A percentile compares a stretch with the other conserved stretches of the same genome.
These are phyloP conservation scores for Maniola hyperantus DNA, from an alignment of 2,888 invertebrate genomes.

Conservation along the genomic window DNA sequence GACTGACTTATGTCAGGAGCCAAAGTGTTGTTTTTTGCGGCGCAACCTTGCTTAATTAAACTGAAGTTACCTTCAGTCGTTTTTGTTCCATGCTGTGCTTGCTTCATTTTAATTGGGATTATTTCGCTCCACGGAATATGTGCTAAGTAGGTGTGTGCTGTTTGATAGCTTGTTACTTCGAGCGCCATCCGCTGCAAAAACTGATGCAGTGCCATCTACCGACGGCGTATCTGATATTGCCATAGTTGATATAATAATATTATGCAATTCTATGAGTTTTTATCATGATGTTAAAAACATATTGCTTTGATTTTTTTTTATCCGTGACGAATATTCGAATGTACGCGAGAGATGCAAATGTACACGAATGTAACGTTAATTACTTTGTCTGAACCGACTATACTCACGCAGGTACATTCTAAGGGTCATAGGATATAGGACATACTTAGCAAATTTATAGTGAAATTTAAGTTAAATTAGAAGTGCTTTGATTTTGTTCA, in stretches of 20 bases:
- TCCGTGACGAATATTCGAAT: no score
- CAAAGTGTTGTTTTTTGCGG: neutral
- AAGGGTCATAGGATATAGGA: no score
- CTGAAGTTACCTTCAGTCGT: neutral
- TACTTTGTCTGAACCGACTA: no score
- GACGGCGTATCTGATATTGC: neutral
- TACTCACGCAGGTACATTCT: no score
- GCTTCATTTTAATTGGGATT: neutral
- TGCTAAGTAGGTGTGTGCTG: neutral
- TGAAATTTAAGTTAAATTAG: no score
- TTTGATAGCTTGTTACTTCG: neutral
- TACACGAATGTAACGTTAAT: no score
- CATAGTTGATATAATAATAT: neutral
- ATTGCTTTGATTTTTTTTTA: neutral
- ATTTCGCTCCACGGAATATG: neutral
- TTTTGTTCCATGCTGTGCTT: neutral
- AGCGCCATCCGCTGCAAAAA: neutral
- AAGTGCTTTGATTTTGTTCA: no score
- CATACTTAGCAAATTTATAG: no score
- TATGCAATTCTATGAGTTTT: neutral
- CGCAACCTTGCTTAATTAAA: neutral
- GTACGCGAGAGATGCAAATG: no score
- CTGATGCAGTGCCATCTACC: neutral
- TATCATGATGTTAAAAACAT: neutral
- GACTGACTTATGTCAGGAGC: neutral